A percentile compares a stretch with the other conserved stretches of the same genome.
Conservation (phyloP, 2,797 vertebrate species). For the Hemibagrus guttatus region DNA sequence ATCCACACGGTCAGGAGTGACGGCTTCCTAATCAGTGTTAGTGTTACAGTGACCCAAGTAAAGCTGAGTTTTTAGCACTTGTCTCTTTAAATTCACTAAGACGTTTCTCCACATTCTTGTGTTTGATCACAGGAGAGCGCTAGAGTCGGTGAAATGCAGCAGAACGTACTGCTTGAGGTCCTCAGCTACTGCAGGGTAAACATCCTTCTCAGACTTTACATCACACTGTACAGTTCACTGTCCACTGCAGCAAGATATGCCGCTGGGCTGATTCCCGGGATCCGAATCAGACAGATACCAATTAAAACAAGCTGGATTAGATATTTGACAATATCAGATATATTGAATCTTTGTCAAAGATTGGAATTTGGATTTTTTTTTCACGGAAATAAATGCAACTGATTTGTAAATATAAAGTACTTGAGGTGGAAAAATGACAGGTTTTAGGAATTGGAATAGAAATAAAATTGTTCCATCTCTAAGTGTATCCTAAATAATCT, state of each 20-base stretch:
- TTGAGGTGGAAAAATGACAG: no score
- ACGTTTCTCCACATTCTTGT: background rate
- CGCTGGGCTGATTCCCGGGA: background rate
- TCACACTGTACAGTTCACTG: background rate
- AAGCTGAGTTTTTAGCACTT: background rate
- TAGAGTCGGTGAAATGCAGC: background rate
- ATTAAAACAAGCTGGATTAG: background rate
- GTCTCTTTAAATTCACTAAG: background rate
- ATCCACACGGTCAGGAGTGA: background rate
- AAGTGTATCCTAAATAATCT: background rate
- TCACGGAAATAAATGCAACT: no score
- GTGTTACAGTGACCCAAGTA: background rate
- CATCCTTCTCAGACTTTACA: background rate
- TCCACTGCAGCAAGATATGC: no score
- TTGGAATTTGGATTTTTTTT: no score
- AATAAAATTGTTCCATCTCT: background rate
- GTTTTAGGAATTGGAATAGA: no score
- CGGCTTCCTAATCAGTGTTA: background rate
- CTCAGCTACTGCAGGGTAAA: slow-evolving; percentile 49
- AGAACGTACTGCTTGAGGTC: slow-evolving; percentile 47
- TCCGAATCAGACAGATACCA: no score
- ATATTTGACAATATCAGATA: background rate
- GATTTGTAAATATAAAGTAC: background rate
- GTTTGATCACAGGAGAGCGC: slow-evolving; percentile 14
- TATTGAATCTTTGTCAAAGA: background rate